Evolutionary conservation across 2,888 invertebrate species (phyloP).

Genomic region (Torymus auratus): DNA sequence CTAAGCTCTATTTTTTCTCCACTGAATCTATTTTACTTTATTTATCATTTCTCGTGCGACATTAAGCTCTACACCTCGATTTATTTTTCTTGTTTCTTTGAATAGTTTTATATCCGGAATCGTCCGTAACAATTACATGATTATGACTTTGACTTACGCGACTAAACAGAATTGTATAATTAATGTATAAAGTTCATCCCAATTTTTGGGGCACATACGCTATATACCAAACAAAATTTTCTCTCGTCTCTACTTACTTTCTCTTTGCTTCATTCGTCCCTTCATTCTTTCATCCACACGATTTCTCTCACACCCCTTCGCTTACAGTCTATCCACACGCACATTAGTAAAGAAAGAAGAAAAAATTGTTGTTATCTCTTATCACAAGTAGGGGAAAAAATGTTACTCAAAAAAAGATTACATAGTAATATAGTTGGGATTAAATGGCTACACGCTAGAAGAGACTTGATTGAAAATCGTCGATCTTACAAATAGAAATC

Average conservation of each 20-base stretch:
- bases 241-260: neutral
- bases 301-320: neutral
- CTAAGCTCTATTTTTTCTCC: slow-evolving; percentile 45
- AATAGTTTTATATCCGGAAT: slow-evolving; percentile 13
- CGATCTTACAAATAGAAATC: slow-evolving; percentile 49
- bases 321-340: slow-evolving; percentile 1
- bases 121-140: slow-evolving; percentile 46
- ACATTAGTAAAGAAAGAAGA: slow-evolving; percentile 42
- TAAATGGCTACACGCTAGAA: slow-evolving; percentile 61
- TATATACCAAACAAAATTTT: slow-evolving; percentile 16
- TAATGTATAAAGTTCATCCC: slow-evolving; percentile 15
- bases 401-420: slow-evolving; percentile 46
- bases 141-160: slow-evolving; percentile 41
- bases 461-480: slow-evolving; percentile 58
- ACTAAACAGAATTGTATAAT: slow-evolving; percentile 39
- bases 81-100: slow-evolving; percentile 41
- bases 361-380: slow-evolving; percentile 31
- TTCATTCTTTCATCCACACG: neutral
- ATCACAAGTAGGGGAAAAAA: slow-evolving; percentile 59
- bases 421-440: slow-evolving; percentile 54
- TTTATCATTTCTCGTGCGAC: neutral
- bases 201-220: slow-evolving; percentile 7
- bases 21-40: slow-evolving; percentile 27
- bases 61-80: slow-evolving; percentile 27
- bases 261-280: slow-evolving; percentile 16